A percentile compares a stretch with the other conserved stretches of the same genome.
Conservation (phyloP, 2,888 invertebrate species). For the Apamea sordens region DNA sequence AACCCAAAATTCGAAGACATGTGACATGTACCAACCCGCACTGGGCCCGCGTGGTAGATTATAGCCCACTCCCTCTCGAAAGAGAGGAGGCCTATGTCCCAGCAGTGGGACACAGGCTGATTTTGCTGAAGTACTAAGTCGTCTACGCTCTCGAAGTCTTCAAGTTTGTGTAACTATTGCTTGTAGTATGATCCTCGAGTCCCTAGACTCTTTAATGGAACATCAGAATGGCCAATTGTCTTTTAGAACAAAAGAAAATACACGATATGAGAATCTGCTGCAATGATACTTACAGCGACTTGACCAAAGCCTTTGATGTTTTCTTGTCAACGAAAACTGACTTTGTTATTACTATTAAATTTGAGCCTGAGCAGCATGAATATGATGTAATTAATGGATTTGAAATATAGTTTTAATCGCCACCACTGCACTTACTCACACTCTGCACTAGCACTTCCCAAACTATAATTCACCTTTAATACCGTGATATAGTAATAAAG, state of each 20-base stretch:
- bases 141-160: neutral
- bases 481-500: slow-evolving; percentile 1
- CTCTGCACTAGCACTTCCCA: neutral
- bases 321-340: neutral
- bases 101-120: no score
- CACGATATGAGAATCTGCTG: neutral
- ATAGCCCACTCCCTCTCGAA: no score
- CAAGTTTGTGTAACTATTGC: neutral
- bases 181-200: neutral
- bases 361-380: neutral
- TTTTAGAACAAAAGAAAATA: neutral
- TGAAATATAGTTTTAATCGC: neutral
- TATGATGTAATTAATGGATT: slow-evolving; percentile 20
- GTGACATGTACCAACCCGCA: no score
- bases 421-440: no score
- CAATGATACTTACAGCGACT: neutral
- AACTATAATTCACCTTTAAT: slow-evolving; percentile 15
- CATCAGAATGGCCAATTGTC: neutral
- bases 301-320: neutral
- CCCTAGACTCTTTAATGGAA: neutral
- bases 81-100: no score
- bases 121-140: neutral
- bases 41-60: no score
- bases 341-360: no score
- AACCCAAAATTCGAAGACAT: no score